A percentile compares a stretch with the other conserved stretches of the same genome.
phyloP scores from a whole-genome alignment of 1,140 invertebrate genomes.

The Dendrolimus kikuchii region DNA sequence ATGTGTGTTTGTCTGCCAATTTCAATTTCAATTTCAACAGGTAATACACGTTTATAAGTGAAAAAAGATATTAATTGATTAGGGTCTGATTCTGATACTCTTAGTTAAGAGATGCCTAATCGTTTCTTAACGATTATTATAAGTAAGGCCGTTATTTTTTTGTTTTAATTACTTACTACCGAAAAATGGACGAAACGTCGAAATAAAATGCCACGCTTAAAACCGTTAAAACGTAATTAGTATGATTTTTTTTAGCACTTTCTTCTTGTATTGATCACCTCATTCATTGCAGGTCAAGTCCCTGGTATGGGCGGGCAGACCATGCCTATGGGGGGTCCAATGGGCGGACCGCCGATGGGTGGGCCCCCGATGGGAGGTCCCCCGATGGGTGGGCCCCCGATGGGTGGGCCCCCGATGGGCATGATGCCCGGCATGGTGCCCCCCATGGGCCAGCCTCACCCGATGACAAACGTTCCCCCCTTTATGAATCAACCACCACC shows the following conservation, averaged over 20 bases:
- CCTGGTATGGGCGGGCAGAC: slow-evolving; percentile 5
- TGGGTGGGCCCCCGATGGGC: slow-evolving; percentile 29
- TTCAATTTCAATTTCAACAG: no score
- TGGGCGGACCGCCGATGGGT: slow-evolving; percentile 26
- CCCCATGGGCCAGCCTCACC: slow-evolving; percentile 17
- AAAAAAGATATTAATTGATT: no score
- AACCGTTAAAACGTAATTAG: no score
- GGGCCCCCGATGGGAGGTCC: slow-evolving; percentile 23
- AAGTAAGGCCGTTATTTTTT: no score
- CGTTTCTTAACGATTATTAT: no score
- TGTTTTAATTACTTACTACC: no score
- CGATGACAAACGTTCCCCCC: slow-evolving; percentile 27
- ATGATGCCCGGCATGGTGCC: slow-evolving; percentile 47
- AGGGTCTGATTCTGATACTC: no score
- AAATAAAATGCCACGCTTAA: no score
- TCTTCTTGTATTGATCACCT: background rate
- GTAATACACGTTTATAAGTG: no score
- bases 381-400: slow-evolving; percentile 16
- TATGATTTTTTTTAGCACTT: slow-evolving; percentile 4
- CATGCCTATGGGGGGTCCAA: slow-evolving; percentile 22
- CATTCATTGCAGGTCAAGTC: slow-evolving; percentile 7
- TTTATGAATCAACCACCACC: slow-evolving; percentile 51
- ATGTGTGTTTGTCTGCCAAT: no score
- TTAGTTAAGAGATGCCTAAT: no score
- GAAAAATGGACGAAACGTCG: no score